phyloP scores from a whole-genome alignment of 1,140 invertebrate genomes.

The Arctopsyche grandis region DNA sequence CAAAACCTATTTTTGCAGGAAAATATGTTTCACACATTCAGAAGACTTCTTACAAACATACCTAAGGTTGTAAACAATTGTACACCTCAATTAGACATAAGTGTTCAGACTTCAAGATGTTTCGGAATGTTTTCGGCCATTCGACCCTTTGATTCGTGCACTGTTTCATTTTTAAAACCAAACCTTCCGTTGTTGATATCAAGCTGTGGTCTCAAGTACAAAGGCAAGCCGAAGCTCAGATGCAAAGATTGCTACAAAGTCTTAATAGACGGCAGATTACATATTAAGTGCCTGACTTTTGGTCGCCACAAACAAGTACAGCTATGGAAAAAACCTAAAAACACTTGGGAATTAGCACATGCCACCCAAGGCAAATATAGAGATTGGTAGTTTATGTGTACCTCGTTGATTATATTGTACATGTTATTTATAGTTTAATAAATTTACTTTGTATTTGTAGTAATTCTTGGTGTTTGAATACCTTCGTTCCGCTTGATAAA shows the following conservation, averaged over 20 bases:
- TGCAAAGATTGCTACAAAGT: conserved; percentile 79
- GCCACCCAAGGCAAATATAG: conserved; percentile 68
- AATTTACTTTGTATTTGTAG: background rate
- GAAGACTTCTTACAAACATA: background rate
- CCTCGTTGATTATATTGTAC: background rate
- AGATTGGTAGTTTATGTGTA: conserved; percentile 60
- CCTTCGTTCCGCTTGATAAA: too few relatives aligned
- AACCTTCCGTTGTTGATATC: conserved; percentile 26
- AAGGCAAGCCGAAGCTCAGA: conserved; percentile 68
- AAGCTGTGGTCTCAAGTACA: conserved; percentile 70
- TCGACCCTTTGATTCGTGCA: background rate
- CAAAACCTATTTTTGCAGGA: too few relatives aligned
- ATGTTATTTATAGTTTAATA: background rate
- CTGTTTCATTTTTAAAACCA: conserved; percentile 36
- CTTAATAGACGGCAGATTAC: conserved; percentile 68
- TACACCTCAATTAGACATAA: background rate
- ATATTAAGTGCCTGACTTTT: conserved; percentile 75
- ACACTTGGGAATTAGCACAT: conserved; percentile 75
- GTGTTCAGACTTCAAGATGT: conserved; percentile 13
- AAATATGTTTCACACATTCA: background rate
- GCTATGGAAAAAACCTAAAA: conserved; percentile 67
- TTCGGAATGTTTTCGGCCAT: background rate
- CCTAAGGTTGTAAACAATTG: background rate
- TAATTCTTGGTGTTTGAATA: background rate
- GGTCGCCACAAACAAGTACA: conserved; percentile 78